Evolutionary conservation across 2,888 invertebrate species (phyloP).

Genomic region (Diadegma fenestrale): DNA sequence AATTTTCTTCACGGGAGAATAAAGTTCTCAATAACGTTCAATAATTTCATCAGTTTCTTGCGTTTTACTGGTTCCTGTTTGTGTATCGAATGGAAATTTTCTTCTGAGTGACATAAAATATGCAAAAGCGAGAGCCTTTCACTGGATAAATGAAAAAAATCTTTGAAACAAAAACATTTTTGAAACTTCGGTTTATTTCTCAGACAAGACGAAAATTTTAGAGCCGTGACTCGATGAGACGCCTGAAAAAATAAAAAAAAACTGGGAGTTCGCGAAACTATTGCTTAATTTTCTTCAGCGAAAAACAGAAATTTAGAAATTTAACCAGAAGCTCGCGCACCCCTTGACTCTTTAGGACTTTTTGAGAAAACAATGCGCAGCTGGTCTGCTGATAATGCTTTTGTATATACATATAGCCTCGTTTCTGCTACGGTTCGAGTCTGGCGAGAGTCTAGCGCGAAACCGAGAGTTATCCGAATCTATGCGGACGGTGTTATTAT

Average conservation of each 20-base stretch:
- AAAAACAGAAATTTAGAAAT: slow-evolving; percentile 46
- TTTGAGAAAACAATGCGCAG: slow-evolving; percentile 51
- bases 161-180: neutral
- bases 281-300: slow-evolving; percentile 28
- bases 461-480: slow-evolving; percentile 64
- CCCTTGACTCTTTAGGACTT: slow-evolving; percentile 52
- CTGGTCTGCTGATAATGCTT: slow-evolving; percentile 50
- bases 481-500: slow-evolving; percentile 81
- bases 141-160: too few relatives aligned
- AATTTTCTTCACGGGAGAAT: too few relatives aligned
- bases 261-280: slow-evolving; percentile 44
- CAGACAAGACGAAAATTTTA: neutral
- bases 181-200: neutral
- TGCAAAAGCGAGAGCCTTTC: too few relatives aligned
- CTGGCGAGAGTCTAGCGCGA: slow-evolving; percentile 61
- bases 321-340: slow-evolving; percentile 56
- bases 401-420: slow-evolving; percentile 8
- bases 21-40: too few relatives aligned
- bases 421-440: slow-evolving; percentile 45
- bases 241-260: neutral
- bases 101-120: too few relatives aligned
- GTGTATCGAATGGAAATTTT: too few relatives aligned
- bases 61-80: too few relatives aligned
- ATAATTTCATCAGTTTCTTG: too few relatives aligned
- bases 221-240: neutral